Percentiles rank a stretch among this genome's conserved stretches.
Evolutionary conservation across 2,888 invertebrate species (phyloP).

Genomic region (Drosophila anceps): DNA sequence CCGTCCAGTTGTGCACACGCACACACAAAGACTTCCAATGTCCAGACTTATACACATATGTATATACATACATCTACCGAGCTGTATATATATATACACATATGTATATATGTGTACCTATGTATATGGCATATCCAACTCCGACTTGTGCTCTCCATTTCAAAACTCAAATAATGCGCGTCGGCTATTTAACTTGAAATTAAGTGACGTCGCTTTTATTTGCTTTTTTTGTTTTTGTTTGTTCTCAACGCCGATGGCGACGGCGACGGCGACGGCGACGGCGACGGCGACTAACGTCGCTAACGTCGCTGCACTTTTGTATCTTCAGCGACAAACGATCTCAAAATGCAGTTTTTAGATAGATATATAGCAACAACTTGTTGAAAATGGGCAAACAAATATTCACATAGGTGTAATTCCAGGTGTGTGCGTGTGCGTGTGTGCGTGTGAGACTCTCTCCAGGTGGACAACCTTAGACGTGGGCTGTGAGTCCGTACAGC

Average conservation of each 20-base stretch:
- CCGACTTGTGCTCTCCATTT: slow-evolving; percentile 76
- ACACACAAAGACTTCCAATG: slow-evolving; percentile 36
- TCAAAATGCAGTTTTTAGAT: slow-evolving; percentile 50
- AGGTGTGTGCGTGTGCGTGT: slow-evolving; percentile 3
- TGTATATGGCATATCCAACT: slow-evolving; percentile 38
- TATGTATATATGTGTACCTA: slow-evolving; percentile 16
- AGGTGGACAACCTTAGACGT: slow-evolving; percentile 23
- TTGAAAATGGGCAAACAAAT: slow-evolving; percentile 66
- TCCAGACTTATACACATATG: slow-evolving; percentile 4
- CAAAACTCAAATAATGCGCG: slow-evolving; percentile 79
- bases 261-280: neutral
- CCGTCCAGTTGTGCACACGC: slow-evolving; percentile 57
- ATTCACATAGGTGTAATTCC: slow-evolving; percentile 38
- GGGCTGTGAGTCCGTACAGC: slow-evolving; percentile 22
- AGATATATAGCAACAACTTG: slow-evolving; percentile 69
- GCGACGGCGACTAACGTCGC: slow-evolving; percentile 8
- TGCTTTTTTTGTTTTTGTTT: slow-evolving; percentile 78
- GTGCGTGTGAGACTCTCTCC: slow-evolving; percentile 5
- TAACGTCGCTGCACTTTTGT: slow-evolving; percentile 41
- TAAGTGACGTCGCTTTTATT: slow-evolving; percentile 75
- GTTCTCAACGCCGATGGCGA: slow-evolving; percentile 59
- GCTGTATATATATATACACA: slow-evolving; percentile 4
- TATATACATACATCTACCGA: neutral
- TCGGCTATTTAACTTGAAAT: slow-evolving; percentile 80
- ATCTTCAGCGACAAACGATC: slow-evolving; percentile 45